Evolutionary conservation across 1,140 invertebrate genomes (phyloP).

Genomic region (Drosophila kohkoa): DNA sequence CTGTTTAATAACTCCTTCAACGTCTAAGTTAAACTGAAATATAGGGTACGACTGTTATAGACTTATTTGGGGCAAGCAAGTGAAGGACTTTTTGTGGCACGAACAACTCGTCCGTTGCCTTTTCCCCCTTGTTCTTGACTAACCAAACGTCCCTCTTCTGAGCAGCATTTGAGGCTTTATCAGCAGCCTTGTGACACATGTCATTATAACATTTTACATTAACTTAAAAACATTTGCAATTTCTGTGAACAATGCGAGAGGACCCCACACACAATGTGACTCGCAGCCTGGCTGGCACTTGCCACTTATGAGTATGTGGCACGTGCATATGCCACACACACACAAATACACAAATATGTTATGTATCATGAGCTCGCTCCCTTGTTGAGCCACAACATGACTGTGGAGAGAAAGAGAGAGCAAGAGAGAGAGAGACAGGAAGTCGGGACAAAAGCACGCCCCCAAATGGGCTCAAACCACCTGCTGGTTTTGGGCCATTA

Average conservation of each 20-base stretch:
- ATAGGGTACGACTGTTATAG: neutral
- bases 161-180: constrained; percentile 26
- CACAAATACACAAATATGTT: constrained; percentile 11
- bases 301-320: constrained; percentile 68
- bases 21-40: neutral
- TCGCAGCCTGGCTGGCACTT: constrained; percentile 39
- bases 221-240: constrained; percentile 82
- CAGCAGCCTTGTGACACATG: constrained; percentile 66
- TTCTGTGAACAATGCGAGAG: constrained; percentile 56
- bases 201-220: constrained; percentile 80
- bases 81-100: constrained; percentile 12
- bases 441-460: constrained; percentile 47
- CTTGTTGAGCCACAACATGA: neutral
- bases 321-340: constrained; percentile 52
- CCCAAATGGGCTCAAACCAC: constrained; percentile 62
- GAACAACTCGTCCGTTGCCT: neutral
- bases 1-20: neutral
- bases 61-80: constrained; percentile 20
- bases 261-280: constrained; percentile 23
- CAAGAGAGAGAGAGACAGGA: constrained; percentile 48
- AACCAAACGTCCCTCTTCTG: constrained; percentile 1
- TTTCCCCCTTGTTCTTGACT: neutral
- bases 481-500: constrained; percentile 68
- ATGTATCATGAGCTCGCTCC: constrained; percentile 11
- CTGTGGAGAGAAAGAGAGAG: constrained; percentile 25